These are phyloP conservation scores for Acronicta aceris DNA, from an alignment of 2,888 invertebrate species.

Conservation along the genomic window DNA sequence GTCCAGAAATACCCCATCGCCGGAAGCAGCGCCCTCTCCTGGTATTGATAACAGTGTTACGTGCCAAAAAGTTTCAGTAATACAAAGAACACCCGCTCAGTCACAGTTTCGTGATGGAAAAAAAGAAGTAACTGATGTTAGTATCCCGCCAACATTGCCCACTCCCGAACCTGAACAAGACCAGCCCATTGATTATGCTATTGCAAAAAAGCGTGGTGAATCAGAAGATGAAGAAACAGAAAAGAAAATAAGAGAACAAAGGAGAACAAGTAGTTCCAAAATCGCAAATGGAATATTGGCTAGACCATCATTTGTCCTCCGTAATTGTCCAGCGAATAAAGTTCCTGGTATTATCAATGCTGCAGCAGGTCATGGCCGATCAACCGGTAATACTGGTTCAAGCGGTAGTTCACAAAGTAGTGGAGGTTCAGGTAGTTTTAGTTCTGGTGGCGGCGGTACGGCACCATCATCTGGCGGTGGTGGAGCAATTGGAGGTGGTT, in stretches of 20 bases:
- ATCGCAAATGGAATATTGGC: conserved; percentile 89
- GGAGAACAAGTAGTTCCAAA: conserved; percentile 91
- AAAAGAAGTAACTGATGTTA: conserved; percentile 85
- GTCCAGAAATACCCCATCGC: conserved; percentile 83
- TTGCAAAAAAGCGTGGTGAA: conserved; percentile 94
- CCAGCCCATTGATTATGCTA: conserved; percentile 96
- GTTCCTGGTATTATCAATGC: conserved; percentile 91
- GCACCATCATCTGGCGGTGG: conserved; percentile 90
- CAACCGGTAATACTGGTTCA: conserved; percentile 89
- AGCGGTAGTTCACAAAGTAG: conserved; percentile 86
- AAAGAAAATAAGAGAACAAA: conserved; percentile 91
- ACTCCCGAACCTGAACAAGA: conserved; percentile 93
- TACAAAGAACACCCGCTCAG: conserved; percentile 93
- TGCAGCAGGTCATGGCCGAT: conserved; percentile 94
- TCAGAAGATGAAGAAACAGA: conserved; percentile 92
- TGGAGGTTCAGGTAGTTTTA: conserved; percentile 86
- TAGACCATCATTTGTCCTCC: conserved; percentile 87
- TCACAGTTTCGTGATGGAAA: conserved; percentile 84
- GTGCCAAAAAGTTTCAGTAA: conserved; percentile 93
- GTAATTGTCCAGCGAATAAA: conserved; percentile 89
- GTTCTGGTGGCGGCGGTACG: conserved; percentile 87
- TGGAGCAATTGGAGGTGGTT: conserved; percentile 91
- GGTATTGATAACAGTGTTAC: conserved; percentile 91
- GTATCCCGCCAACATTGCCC: conserved; percentile 85
- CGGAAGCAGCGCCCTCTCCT: conserved; percentile 90